Conservation (phyloP, 2,888 invertebrate genomes). For the Netelia virgata region DNA sequence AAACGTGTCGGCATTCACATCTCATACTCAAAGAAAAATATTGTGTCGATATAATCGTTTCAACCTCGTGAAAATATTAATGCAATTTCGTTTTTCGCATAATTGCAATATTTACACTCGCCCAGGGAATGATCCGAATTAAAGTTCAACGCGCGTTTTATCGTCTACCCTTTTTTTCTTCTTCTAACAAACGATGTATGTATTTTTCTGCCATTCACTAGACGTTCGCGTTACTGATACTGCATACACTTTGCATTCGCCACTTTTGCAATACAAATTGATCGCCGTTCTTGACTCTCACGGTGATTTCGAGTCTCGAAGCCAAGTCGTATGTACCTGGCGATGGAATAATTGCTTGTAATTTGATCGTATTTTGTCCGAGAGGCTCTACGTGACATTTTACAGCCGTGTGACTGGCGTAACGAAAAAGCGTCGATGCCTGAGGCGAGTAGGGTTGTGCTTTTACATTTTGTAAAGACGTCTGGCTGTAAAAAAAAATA, state of each 20-base stretch:
- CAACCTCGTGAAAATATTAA: slow-evolving; percentile 58
- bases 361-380: slow-evolving; percentile 86
- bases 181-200: slow-evolving; percentile 16
- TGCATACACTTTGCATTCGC: slow-evolving; percentile 82
- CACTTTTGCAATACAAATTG: slow-evolving; percentile 82
- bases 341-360: slow-evolving; percentile 87
- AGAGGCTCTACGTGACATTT: slow-evolving; percentile 85
- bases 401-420: slow-evolving; percentile 85
- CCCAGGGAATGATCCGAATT: slow-evolving; percentile 62
- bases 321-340: slow-evolving; percentile 90
- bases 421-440: slow-evolving; percentile 83
- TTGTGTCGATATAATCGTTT: slow-evolving; percentile 36
- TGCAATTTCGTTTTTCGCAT: slow-evolving; percentile 27
- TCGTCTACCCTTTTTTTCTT: slow-evolving; percentile 5
- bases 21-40: slow-evolving; percentile 31
- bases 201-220: slow-evolving; percentile 32
- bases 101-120: slow-evolving; percentile 61
- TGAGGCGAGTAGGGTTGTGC: slow-evolving; percentile 83
- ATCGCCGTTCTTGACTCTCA: slow-evolving; percentile 76
- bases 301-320: slow-evolving; percentile 87
- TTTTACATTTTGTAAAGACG: slow-evolving; percentile 81
- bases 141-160: slow-evolving; percentile 16
- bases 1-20: slow-evolving; percentile 8
- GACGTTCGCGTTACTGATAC: slow-evolving; percentile 75
- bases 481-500: slow-evolving; percentile 76